Evolutionary conservation across 2,888 invertebrate genomes (phyloP), one percentile per base, ranked within the genome.

Genomic region (Isoperla grammatica): DNA sequence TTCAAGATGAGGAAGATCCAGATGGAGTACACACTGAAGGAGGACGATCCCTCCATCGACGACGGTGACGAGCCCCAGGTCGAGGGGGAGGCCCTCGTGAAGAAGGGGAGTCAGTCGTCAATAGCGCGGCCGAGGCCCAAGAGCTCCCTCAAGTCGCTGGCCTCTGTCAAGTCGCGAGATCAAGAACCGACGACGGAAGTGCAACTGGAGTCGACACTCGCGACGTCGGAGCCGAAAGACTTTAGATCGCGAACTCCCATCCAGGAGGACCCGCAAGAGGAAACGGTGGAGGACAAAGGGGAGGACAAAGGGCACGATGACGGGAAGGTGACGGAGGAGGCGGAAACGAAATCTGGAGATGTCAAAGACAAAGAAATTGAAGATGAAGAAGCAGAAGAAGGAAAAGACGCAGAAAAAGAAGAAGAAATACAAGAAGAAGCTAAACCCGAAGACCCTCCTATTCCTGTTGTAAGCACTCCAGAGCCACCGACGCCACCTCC

Each of bases 1-100:
- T 93, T 92, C 72, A 92, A 92, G 85, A 83, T 84, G 63, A 84
- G 81, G 70, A 86, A 87, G 74, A 79, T 86, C 65, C 81, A 81
- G 56, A 78, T 81, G 0, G 84, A 83, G 62, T 73, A 68, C 66
- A 79, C 78, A 65, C 73, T 66, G 8, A 22, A 19, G 20, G 63
- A 60, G 35, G 65, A 61, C 20, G 23, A 39, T 57, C 22, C 15
- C 11, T 8, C 49, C 5, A 42, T 45, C 49, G 59, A 19, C 46
- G 63, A 49, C 12, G 63, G 61, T 37, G 43, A 59, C 45, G 8
- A 64, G 22, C 6, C 56, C 23, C 5, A 60, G 15, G 4, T 60
- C 50, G 6, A 29, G 53, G 1, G 57, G 59, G 15, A 65, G 58
- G 29, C 49, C 53, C 61, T 55, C 39, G 56, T 11, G 49, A 35